Base-by-base conservation (phyloP, 2,113 vertebrate species). In the Chaetura pelagica region DNA sequence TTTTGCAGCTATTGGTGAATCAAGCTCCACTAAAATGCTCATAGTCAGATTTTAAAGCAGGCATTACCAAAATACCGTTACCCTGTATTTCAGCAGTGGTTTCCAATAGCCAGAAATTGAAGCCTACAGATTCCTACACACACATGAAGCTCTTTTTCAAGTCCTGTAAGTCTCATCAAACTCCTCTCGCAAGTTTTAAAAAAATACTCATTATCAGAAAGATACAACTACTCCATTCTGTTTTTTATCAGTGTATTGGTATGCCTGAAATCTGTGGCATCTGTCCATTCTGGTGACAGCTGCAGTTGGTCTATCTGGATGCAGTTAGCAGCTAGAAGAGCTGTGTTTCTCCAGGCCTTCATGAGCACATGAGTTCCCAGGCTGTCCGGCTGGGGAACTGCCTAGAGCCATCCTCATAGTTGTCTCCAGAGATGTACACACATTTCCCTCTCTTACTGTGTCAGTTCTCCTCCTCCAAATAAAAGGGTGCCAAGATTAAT, bases 401-500 rank as follows among this genome's bases (percentile, higher is more conserved):
- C 67, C 24, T 2, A 78, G 23, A 85, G 13, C 12, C 44, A 62
- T 52, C 4, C 3, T 84, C 24, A 84, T 52, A 54, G 78, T 81
- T 30, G 61, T 42, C 44, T 90, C 51, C 42, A 84, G 64, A 90
- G 42, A 44, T 8, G 26, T 18, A n/a, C 26, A 61, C 4, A 1
- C 40, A 57, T 73, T 95, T 91, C 51, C 26, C 48, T 2, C 20
- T 44, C 29, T 67, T 80, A 48, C 42, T 48, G 32, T 40, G 46
- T 14, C 85, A 80, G 59, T 54, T 67, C n/a, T 72, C 55, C 63
- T 92, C 9, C 46, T 94, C 55, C 83, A 38, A 34, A 79, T 80
- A 59, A 66, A 58, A 19, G 27, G 59, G 90, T 62, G n/a, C n/a
- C 71, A 94, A 81, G 72, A 89, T 58, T 72, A 95, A 92, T 67